Evolutionary conservation across 2,113 vertebrate genomes (phyloP).

Genomic region (Anoura caudifer): DNA sequence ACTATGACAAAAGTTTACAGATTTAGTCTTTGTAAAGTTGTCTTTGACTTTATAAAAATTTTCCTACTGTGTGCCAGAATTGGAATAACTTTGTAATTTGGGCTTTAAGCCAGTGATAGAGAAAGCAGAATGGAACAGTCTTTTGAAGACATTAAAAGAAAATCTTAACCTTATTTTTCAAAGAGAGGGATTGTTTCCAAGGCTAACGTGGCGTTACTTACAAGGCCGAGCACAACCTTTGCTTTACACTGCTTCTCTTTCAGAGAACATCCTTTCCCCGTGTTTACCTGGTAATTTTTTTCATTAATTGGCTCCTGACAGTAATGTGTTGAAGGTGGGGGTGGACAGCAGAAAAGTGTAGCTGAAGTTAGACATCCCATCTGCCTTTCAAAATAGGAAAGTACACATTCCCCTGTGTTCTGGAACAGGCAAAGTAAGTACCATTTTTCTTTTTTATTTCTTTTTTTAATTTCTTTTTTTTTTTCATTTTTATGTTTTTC

Average conservation of each 20-base stretch:
- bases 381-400: not conserved
- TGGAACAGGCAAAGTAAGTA: not conserved
- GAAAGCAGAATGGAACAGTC: not conserved
- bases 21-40: slow-evolving; percentile 6
- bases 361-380: not conserved
- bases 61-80: not conserved
- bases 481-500: too few species aligned
- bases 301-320: not conserved
- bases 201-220: not conserved
- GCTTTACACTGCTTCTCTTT: not conserved
- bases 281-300: not conserved
- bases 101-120: not conserved
- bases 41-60: not conserved
- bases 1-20: not conserved
- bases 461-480: too few species aligned
- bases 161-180: not conserved
- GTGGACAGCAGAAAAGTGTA: not conserved
- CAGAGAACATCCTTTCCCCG: not conserved
- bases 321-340: not conserved
- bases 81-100: not conserved
- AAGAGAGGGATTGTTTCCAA: not conserved
- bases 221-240: not conserved
- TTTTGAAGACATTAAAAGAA: not conserved
- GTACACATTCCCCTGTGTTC: not conserved
- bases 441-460: too few species aligned